Evolutionary conservation across 2,888 invertebrate species (phyloP), one percentile per base, ranked within the genome.

Genomic region (Pantelozetes paolii): DNA sequence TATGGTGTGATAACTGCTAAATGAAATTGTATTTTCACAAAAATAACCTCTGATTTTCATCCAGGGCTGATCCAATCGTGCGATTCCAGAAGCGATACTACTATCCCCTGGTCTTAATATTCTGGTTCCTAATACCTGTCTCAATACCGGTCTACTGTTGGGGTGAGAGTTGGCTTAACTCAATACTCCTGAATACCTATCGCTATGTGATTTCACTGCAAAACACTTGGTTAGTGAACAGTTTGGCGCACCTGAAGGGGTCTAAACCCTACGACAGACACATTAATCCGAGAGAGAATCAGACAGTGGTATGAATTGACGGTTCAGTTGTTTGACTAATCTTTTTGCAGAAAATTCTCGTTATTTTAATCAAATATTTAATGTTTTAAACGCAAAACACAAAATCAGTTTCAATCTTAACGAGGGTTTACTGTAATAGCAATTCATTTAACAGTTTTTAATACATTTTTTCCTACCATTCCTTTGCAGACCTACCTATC

Each of bases 151-250:
- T 88, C 81, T 88, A 90, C 81, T 88, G 87, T 80, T 96, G 94
- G 94, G 84, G 88, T 57, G 96, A 97, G 83, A 85, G 86, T 1
- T 85, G 88, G 84, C 87, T 87, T 78, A 89, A 93, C 3, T 94
- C 92, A 83, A 89, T 91, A 85, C 86, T 94, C 11, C 85, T 86
- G 1, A 88, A 91, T 77, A 88, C 91, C 76, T 86, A 88, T 78
- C 86, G 96, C 71, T 96, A 94, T 83, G 89, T 89, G 72, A 85
- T 89, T 77, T 91, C 90, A 0, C 86, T 97, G 9, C 94, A 97
- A 83, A 89, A 91, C 78, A 96, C 96, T 0, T 97, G 91, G 86
- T 88, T 90, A 79, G 94, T 96, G n/a, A 96, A 96, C 82, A 94
- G 93, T 81, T 89, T 91, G 15, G 95, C 96, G 0, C 96, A 96